A percentile compares a stretch with the other conserved stretches of the same genome.
Evolutionary conservation across 2,113 vertebrate species (phyloP).

Genomic region (Sphyrna mokarran): DNA sequence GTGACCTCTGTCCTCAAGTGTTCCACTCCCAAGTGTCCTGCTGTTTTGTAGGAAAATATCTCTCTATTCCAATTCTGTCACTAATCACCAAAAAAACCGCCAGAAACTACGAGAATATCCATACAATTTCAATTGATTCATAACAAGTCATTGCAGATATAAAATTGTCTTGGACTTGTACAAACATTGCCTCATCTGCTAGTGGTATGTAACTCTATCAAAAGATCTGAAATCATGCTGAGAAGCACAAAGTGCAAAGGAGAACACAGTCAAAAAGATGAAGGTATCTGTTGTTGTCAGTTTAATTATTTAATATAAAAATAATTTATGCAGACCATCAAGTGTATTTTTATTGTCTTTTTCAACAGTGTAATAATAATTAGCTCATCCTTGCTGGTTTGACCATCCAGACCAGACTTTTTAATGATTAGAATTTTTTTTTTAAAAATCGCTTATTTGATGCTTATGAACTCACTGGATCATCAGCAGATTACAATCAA

Average conservation of each 20-base stretch:
- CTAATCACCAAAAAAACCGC: neutral
- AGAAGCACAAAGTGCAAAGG: neutral
- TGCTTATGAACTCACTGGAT: neutral
- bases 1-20: neutral
- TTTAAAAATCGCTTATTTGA: neutral
- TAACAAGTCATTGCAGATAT: neutral
- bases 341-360: neutral
- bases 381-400: neutral
- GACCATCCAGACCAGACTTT: neutral
- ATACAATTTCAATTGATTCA: neutral
- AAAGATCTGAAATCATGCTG: neutral
- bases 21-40: neutral
- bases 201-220: neutral
- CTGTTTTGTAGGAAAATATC: neutral
- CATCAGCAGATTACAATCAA: neutral
- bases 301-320: neutral
- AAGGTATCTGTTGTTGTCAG: neutral
- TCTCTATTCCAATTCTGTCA: neutral
- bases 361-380: neutral
- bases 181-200: neutral
- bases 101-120: neutral
- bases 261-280: neutral
- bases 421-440: too few relatives aligned
- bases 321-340: neutral
- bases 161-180: neutral